These are phyloP conservation scores for Polyommatus iphigenia DNA, from an alignment of 2,888 invertebrate species.

Conservation along the genomic window DNA sequence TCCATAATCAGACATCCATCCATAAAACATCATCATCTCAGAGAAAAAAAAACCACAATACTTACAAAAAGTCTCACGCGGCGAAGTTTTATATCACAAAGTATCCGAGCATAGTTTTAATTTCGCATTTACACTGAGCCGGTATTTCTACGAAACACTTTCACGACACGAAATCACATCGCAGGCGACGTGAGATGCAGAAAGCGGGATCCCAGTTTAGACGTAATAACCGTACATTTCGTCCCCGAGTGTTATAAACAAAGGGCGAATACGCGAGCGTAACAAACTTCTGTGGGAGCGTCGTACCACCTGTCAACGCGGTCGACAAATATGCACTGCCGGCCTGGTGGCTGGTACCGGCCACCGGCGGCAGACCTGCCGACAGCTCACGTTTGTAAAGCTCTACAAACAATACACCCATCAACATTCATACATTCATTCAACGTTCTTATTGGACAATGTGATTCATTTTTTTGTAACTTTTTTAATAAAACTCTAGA, in stretches of 20 bases:
- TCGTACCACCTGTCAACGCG: slow-evolving; percentile 71
- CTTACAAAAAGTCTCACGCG: slow-evolving; percentile 41
- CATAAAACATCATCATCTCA: slow-evolving; percentile 34
- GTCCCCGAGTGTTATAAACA: slow-evolving; percentile 68
- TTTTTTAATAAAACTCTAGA: neutral
- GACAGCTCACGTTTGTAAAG: slow-evolving; percentile 51
- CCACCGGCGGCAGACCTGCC: slow-evolving; percentile 50
- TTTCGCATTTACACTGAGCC: slow-evolving; percentile 69
- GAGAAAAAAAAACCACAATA: slow-evolving; percentile 35
- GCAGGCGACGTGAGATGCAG: slow-evolving; percentile 41
- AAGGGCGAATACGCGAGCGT: slow-evolving; percentile 69
- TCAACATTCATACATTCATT: slow-evolving; percentile 5
- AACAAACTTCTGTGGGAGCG: slow-evolving; percentile 56
- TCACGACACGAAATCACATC: slow-evolving; percentile 71
- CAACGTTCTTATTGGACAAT: neutral
- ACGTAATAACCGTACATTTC: slow-evolving; percentile 3
- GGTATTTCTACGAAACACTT: slow-evolving; percentile 66
- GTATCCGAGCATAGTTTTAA: slow-evolving; percentile 61
- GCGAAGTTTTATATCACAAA: slow-evolving; percentile 47
- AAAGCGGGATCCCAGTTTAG: slow-evolving; percentile 41
- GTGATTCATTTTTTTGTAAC: neutral
- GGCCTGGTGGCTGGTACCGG: slow-evolving; percentile 47
- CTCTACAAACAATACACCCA: neutral
- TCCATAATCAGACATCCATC: slow-evolving; percentile 35
- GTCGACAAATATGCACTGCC: slow-evolving; percentile 73